A percentile compares a stretch with the other conserved stretches of the same genome.
Evolutionary conservation across 2,797 vertebrate genomes (phyloP).

Genomic region (Manis crassicaudata): DNA sequence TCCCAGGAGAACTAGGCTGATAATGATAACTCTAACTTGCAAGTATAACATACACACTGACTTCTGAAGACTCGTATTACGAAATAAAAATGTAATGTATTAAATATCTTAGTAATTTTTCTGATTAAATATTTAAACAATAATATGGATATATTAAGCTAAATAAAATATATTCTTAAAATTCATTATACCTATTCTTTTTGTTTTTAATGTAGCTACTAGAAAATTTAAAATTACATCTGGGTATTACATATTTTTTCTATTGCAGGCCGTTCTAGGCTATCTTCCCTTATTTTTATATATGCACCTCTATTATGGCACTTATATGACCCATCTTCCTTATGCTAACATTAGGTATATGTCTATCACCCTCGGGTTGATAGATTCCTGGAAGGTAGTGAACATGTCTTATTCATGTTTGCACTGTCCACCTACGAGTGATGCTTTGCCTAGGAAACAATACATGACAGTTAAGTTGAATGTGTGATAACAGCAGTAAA

Average conservation of each 20-base stretch:
- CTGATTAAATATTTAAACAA: constrained; percentile 20
- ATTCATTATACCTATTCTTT: neutral
- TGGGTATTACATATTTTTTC: neutral
- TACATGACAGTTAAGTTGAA: neutral
- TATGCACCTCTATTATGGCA: neutral
- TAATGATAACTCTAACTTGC: neutral
- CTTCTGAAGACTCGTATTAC: constrained; percentile 8
- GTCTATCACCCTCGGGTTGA: neutral
- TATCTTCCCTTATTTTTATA: neutral
- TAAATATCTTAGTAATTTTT: neutral
- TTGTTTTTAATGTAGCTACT: neutral
- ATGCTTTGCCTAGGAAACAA: constrained; percentile 25
- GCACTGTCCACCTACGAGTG: neutral
- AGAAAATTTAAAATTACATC: neutral
- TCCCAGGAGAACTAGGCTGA: neutral
- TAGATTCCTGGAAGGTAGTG: neutral
- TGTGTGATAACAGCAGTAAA: neutral
- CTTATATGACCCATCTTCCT: neutral
- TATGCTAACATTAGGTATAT: neutral
- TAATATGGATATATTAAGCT: neutral
- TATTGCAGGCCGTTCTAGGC: neutral
- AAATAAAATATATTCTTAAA: neutral
- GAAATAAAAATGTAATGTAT: constrained; percentile 24
- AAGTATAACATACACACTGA: neutral
- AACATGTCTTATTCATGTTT: neutral